These are phyloP conservation scores for Morpho helenor DNA, from an alignment of 2,888 invertebrate genomes.

Conservation along the genomic window DNA sequence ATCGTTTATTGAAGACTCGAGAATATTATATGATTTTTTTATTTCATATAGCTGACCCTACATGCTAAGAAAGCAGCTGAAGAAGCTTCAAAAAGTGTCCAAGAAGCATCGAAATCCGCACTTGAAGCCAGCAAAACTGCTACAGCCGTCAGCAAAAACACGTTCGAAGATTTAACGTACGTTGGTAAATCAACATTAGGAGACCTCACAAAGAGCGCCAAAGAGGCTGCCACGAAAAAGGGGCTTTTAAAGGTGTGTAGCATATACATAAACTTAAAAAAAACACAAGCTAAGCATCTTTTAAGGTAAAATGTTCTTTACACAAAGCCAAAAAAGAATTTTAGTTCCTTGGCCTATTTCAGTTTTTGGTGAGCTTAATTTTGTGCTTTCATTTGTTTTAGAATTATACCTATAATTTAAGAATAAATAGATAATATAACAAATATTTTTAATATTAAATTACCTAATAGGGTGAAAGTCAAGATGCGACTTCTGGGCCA, in stretches of 20 bases:
- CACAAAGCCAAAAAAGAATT: too few relatives aligned
- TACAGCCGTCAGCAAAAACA: conserved; percentile 92
- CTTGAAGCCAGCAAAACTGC: conserved; percentile 93
- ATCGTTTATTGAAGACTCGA: too few relatives aligned
- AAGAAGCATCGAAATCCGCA: conserved; percentile 91
- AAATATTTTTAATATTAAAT: background rate
- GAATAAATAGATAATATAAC: background rate
- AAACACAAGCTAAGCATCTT: too few relatives aligned
- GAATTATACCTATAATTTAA: background rate
- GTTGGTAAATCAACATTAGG: conserved; percentile 94
- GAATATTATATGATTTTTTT: too few relatives aligned
- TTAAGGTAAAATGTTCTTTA: too few relatives aligned
- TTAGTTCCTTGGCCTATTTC: too few relatives aligned
- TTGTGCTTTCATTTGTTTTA: too few relatives aligned
- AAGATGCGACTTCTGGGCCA: conserved; percentile 47
- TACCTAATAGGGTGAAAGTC: conserved; percentile 56
- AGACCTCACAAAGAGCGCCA: conserved; percentile 94
- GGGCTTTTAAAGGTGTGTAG: conserved; percentile 85
- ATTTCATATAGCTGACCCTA: conserved; percentile 82
- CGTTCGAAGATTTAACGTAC: conserved; percentile 91
- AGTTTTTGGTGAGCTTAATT: too few relatives aligned
- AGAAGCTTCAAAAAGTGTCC: conserved; percentile 88
- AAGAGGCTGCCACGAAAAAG: conserved; percentile 92
- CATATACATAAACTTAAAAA: background rate
- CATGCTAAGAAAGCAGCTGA: conserved; percentile 94